A percentile compares a stretch with the other conserved stretches of the same genome.
Evolutionary conservation across 2,113 vertebrate genomes (phyloP).

Genomic region (Bos indicus): DNA sequence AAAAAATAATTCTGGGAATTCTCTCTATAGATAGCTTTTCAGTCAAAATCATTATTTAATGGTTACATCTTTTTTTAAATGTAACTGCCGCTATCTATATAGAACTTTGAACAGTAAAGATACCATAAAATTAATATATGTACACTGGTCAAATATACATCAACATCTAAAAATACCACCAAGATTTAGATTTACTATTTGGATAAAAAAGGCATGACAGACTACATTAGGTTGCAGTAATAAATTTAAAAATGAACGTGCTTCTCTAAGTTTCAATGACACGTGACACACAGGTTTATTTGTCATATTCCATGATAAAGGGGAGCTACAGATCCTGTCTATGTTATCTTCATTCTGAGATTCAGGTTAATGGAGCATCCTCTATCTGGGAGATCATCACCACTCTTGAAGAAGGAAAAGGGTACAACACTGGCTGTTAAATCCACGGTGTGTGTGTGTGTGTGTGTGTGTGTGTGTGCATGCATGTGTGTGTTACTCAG

Average conservation of each 20-base stretch:
- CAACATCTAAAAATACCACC: not conserved
- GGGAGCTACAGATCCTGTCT: not conserved
- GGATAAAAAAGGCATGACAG: not conserved
- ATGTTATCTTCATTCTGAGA: not conserved
- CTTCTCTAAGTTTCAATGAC: not conserved
- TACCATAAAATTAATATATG: not conserved
- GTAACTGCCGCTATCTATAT: not conserved
- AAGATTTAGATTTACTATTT: not conserved
- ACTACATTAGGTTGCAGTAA: not conserved
- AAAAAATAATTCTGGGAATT: not conserved
- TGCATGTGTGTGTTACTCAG: not conserved
- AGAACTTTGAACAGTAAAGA: not conserved
- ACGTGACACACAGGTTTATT: not conserved
- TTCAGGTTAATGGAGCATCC: not conserved
- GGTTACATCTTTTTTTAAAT: not conserved
- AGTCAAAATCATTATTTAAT: not conserved
- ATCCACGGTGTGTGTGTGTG: rapidly evolving
- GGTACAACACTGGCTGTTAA: not conserved
- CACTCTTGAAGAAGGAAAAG: not conserved
- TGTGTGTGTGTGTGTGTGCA: not conserved
- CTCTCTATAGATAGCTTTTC: not conserved
- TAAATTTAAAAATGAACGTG: not conserved
- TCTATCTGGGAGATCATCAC: not conserved
- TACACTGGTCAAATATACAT: not conserved
- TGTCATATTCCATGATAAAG: not conserved